Evolutionary conservation across 2,113 vertebrate genomes (phyloP).

Genomic region (Rhegmatorhina hoffmannsi): DNA sequence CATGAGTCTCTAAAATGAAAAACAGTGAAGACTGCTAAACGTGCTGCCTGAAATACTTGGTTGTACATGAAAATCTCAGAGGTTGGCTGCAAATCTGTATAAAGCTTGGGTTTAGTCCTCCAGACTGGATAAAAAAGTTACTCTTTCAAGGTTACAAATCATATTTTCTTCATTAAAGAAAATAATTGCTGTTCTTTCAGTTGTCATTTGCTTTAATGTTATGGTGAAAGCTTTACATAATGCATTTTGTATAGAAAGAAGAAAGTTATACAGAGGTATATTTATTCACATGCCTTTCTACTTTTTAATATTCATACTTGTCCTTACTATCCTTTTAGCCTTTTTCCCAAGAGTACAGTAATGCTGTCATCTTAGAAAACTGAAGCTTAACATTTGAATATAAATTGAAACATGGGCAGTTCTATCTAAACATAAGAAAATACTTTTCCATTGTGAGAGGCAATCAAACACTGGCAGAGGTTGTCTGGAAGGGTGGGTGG

Average conservation of each 20-base stretch:
- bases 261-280: background rate
- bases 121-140: constrained; percentile 23
- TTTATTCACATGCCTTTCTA: background rate
- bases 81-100: constrained; percentile 12
- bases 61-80: background rate
- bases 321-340: background rate
- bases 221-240: background rate
- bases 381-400: background rate
- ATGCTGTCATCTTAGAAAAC: background rate
- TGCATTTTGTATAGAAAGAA: background rate
- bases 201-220: constrained; percentile 42
- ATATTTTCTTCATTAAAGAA: constrained; percentile 69
- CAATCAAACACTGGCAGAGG: background rate
- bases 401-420: background rate
- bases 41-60: constrained; percentile 2
- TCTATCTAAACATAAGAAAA: background rate
- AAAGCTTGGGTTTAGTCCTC: constrained; percentile 36
- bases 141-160: constrained; percentile 28
- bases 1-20: background rate
- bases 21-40: background rate
- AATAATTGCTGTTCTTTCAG: constrained; percentile 28
- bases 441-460: background rate
- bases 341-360: background rate
- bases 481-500: background rate
- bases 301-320: background rate